A percentile compares a stretch with the other conserved stretches of the same genome.
Conservation (phyloP, 2,113 vertebrate species). For the Dromaius novaehollandiae region DNA sequence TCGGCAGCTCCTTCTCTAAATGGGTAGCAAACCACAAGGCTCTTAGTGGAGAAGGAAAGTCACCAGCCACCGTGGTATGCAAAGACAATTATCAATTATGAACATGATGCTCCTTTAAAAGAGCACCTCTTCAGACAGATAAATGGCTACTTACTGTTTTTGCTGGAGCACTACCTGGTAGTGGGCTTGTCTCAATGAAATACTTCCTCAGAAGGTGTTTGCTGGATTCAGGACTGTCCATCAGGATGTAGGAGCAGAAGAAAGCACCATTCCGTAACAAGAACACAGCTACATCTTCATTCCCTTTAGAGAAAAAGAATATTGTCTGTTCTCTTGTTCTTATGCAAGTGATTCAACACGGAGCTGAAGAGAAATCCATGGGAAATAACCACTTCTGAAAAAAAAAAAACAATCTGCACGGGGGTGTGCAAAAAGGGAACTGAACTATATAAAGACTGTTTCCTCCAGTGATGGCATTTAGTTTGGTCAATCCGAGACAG, state of each 20-base stretch:
- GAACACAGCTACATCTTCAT: slow-evolving; percentile 88
- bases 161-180: slow-evolving; percentile 48
- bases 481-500: slow-evolving; percentile 12
- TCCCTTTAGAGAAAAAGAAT: slow-evolving; percentile 75
- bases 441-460: background rate
- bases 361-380: slow-evolving; percentile 54
- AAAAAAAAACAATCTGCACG: background rate
- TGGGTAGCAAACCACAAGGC: background rate
- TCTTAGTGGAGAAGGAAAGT: background rate
- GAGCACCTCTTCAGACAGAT: background rate
- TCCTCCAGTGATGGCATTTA: background rate
- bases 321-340: background rate
- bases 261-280: slow-evolving; percentile 90
- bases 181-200: slow-evolving; percentile 71
- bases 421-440: slow-evolving; percentile 1
- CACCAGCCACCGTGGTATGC: background rate
- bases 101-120: background rate
- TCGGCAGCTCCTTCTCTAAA: background rate
- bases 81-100: background rate
- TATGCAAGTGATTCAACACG: background rate
- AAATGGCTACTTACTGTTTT: slow-evolving; percentile 72
- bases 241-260: slow-evolving; percentile 92
- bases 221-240: slow-evolving; percentile 89
- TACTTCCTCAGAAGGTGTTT: slow-evolving; percentile 84
- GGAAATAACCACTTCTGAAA: slow-evolving; percentile 55